These are phyloP conservation scores for Peromyscus californicus DNA, from an alignment of 2,113 vertebrate species.

Conservation along the genomic window DNA sequence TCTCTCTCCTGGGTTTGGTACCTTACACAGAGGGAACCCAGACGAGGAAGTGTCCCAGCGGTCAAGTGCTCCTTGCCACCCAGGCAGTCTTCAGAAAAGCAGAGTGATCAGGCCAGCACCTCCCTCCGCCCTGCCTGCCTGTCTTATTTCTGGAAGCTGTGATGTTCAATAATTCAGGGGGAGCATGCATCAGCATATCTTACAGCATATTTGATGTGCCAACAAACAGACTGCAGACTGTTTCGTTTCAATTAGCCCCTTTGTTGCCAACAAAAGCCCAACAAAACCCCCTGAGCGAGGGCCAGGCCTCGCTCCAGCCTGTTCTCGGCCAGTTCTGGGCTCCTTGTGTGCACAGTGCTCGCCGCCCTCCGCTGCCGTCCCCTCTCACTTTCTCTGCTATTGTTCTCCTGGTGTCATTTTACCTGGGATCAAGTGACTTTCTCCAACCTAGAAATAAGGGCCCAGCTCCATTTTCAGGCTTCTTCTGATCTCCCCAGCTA, in stretches of 20 bases:
- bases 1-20: neutral
- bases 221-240: conserved; percentile 91
- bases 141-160: conserved; percentile 84
- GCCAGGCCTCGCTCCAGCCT: conserved; percentile 83
- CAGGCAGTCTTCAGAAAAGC: neutral
- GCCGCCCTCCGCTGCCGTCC: conserved; percentile 74
- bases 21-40: neutral
- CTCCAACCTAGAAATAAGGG: conserved; percentile 86
- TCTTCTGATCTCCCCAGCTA: conserved; percentile 93
- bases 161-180: conserved; percentile 94
- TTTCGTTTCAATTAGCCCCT: conserved; percentile 94
- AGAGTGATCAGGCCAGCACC: conserved; percentile 5
- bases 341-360: conserved; percentile 73
- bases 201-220: conserved; percentile 95
- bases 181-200: conserved; percentile 93
- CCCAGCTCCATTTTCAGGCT: conserved; percentile 89
- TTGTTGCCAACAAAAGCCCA: conserved; percentile 93
- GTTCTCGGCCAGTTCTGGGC: conserved; percentile 80
- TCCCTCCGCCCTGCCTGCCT: conserved; percentile 49
- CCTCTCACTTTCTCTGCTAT: conserved; percentile 84
- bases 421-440: conserved; percentile 93
- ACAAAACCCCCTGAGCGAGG: conserved; percentile 91
- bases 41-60: rapidly evolving
- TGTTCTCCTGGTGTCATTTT: conserved; percentile 88
- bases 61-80: neutral